Evolutionary conservation across 2,888 invertebrate species (phyloP).

Genomic region (Drosophila leonis): DNA sequence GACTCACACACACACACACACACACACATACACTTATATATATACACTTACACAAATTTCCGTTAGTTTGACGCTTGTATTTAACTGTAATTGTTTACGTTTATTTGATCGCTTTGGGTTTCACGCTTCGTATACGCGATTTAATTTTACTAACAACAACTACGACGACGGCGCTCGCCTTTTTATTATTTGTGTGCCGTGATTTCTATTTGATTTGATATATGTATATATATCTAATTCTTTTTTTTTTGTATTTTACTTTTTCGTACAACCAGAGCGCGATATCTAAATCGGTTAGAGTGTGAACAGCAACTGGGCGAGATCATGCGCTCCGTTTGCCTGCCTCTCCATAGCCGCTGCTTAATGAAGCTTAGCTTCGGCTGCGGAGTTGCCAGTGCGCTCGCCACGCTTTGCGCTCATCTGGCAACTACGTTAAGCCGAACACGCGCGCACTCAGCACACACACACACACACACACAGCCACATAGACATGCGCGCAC

Average conservation of each 20-base stretch:
- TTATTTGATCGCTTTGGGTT: constrained; percentile 58
- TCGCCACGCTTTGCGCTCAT: constrained; percentile 38
- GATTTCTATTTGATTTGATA: constrained; percentile 28
- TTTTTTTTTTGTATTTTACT: not conserved
- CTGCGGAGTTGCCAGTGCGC: constrained; percentile 65
- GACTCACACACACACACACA: constrained; percentile 16
- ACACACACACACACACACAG: constrained; percentile 3
- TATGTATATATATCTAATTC: constrained; percentile 1
- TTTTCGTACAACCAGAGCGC: constrained; percentile 49
- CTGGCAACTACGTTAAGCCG: constrained; percentile 49
- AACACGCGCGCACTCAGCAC: constrained; percentile 16
- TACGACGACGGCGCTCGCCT: constrained; percentile 36
- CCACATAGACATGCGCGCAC: constrained; percentile 4
- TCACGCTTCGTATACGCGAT: constrained; percentile 78
- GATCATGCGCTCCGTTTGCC: constrained; percentile 54
- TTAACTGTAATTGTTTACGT: constrained; percentile 69
- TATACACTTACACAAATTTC: constrained; percentile 57
- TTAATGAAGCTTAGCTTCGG: constrained; percentile 75
- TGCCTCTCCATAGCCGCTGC: constrained; percentile 54
- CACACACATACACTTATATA: constrained; percentile 11
- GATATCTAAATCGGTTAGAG: constrained; percentile 79
- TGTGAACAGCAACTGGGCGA: constrained; percentile 74
- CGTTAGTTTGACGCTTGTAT: constrained; percentile 60
- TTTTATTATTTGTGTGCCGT: constrained; percentile 34
- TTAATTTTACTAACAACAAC: constrained; percentile 27